Conservation (phyloP, 2,113 vertebrate genomes). For the Canis aureus region DNA sequence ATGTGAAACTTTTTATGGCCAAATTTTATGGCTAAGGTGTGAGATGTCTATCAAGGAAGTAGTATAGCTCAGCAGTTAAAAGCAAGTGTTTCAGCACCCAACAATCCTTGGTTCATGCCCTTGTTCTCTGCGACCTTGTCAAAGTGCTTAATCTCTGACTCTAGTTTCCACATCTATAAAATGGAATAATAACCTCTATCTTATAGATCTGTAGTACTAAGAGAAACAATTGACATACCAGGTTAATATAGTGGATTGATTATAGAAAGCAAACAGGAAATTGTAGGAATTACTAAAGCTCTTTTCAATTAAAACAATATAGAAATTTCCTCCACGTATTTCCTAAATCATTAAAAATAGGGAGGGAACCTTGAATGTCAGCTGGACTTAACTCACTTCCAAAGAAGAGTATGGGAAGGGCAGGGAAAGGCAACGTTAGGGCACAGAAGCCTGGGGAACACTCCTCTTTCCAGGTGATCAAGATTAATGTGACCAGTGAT, state of each 20-base stretch:
- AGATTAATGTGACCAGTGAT: no score
- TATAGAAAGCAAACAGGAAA: background rate
- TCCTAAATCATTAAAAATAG: background rate
- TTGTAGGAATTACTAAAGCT: background rate
- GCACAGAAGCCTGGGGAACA: background rate
- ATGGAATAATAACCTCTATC: background rate
- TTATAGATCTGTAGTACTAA: background rate
- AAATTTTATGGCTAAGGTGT: background rate
- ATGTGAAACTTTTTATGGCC: background rate
- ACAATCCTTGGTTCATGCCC: background rate
- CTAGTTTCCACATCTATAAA: background rate
- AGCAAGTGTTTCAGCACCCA: background rate
- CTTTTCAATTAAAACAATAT: background rate
- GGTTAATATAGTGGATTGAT: background rate
- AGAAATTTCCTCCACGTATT: background rate
- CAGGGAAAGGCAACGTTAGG: background rate
- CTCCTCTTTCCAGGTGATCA: background rate
- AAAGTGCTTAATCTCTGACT: background rate
- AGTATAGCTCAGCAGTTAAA: background rate
- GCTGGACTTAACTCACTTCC: background rate
- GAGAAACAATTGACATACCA: background rate
- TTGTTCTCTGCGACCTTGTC: background rate
- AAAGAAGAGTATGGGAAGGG: background rate
- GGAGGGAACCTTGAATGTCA: background rate
- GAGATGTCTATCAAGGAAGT: background rate